A percentile compares a stretch with the other conserved stretches of the same genome.
Conservation (phyloP, 2,797 vertebrate species). For the Cossypha caffra region DNA sequence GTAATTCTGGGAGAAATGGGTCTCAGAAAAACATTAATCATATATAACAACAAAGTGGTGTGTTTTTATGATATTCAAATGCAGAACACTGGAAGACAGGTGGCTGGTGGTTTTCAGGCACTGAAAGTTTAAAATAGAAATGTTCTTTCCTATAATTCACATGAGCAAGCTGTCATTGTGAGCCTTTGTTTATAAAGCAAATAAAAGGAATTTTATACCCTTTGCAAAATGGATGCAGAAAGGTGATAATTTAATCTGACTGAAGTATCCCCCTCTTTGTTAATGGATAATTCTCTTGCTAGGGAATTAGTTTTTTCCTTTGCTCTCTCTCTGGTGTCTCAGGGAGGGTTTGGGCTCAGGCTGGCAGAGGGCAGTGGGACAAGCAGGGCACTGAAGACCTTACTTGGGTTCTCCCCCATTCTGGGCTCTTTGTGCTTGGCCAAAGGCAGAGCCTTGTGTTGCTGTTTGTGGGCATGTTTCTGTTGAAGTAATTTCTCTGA, state of each 20-base stretch:
- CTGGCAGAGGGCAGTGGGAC: neutral
- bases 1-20: neutral
- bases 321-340: fast-evolving
- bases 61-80: neutral
- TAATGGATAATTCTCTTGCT: neutral
- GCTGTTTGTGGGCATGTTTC: slow-evolving; percentile 2
- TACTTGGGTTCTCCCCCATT: neutral
- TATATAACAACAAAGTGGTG: neutral
- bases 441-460: neutral
- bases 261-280: neutral
- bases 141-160: neutral
- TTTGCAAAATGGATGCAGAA: neutral
- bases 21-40: neutral
- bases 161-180: neutral
- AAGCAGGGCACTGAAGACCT: neutral
- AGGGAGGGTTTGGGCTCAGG: neutral
- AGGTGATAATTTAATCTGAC: neutral
- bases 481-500: neutral
- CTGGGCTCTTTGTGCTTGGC: neutral
- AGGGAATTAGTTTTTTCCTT: neutral
- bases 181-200: neutral
- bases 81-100: neutral
- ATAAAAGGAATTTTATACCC: neutral
- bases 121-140: neutral
- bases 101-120: neutral